Evolutionary conservation across 2,113 vertebrate genomes (phyloP).

Genomic region (Hirundichthys speculiger): DNA sequence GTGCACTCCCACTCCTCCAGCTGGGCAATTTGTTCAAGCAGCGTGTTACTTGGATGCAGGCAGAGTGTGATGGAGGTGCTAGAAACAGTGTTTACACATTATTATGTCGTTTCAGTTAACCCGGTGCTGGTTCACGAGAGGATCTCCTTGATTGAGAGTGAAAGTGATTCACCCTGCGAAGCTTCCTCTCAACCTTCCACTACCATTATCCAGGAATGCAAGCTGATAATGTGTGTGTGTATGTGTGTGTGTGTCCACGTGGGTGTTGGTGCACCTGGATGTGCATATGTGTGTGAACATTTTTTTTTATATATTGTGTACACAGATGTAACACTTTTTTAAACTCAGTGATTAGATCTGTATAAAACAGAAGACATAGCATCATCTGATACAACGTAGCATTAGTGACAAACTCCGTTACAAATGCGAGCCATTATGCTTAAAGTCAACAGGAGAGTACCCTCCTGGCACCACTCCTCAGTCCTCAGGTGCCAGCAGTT

Average conservation of each 20-base stretch:
- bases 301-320: neutral
- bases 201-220: constrained; percentile 48
- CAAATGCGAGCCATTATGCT: constrained; percentile 46
- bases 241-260: no score
- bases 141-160: constrained; percentile 40
- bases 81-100: constrained; percentile 37
- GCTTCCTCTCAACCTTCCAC: constrained; percentile 55
- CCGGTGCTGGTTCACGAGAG: constrained; percentile 28
- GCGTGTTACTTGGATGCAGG: constrained; percentile 63
- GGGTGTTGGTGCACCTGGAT: constrained; percentile 5
- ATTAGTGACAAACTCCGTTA: constrained; percentile 29
- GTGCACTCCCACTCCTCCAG: constrained; percentile 71
- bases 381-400: constrained; percentile 10
- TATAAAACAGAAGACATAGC: constrained; percentile 2
- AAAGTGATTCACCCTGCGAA: constrained; percentile 56
- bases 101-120: constrained; percentile 45
- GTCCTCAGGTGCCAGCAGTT: constrained; percentile 63
- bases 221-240: constrained; percentile 18
- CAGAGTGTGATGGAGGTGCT: constrained; percentile 60
- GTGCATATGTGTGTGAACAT: constrained; percentile 7
- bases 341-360: constrained; percentile 29
- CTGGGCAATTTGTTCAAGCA: constrained; percentile 68
- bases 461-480: constrained; percentile 47
- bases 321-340: neutral
- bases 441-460: constrained; percentile 59